Percentiles rank a stretch among this genome's conserved stretches.
Conservation (phyloP, 2,797 vertebrate species). For the Oreochromis grahami region DNA sequence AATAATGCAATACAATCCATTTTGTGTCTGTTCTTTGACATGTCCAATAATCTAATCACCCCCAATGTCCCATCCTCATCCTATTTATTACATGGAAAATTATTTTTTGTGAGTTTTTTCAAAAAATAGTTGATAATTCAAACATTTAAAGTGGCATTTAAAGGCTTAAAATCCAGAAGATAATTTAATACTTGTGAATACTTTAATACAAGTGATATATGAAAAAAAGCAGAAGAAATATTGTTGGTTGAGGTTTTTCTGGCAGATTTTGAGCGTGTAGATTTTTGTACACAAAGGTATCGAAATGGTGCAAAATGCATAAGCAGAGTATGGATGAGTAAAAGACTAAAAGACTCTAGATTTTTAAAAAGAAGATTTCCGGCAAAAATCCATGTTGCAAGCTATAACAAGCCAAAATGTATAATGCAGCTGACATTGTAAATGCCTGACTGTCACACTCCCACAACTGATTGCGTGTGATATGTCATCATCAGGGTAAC, state of each 20-base stretch:
- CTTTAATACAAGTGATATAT: not conserved
- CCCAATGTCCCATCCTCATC: accelerated
- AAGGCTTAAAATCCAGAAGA: not conserved
- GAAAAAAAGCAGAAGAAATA: not conserved
- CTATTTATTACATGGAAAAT: too few species aligned
- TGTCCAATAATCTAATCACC: accelerated
- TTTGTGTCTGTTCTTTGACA: not conserved
- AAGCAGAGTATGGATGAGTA: not conserved
- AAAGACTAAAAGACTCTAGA: not conserved
- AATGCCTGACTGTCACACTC: too few species aligned
- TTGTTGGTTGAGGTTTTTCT: not conserved
- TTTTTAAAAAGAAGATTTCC: not conserved
- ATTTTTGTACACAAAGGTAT: not conserved
- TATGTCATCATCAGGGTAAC: too few species aligned
- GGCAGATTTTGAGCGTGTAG: not conserved
- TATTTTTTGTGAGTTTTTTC: not conserved
- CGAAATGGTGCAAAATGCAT: accelerated
- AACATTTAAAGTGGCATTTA: accelerated
- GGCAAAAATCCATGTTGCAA: not conserved
- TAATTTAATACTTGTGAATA: not conserved
- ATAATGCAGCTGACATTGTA: too few species aligned
- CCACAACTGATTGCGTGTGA: too few species aligned
- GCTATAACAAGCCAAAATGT: accelerated
- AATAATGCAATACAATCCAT: accelerated
- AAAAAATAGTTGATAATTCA: accelerated